Percentiles rank a stretch among this genome's conserved stretches.
Conservation (phyloP, 2,797 vertebrate species). For the Takifugu rubripes region DNA sequence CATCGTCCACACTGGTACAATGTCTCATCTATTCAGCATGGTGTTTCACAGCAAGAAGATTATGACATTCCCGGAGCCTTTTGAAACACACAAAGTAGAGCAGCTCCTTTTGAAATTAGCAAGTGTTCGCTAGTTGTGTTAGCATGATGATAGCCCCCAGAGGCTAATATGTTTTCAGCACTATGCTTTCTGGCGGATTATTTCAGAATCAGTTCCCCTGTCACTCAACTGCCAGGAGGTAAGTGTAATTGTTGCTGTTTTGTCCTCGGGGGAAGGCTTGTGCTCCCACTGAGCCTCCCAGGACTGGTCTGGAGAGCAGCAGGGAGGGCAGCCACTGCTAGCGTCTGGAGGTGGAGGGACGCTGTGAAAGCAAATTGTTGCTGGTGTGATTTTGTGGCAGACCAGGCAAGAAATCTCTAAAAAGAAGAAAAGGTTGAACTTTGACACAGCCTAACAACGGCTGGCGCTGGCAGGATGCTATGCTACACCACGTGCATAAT, state of each 20-base stretch:
- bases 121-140: constrained; percentile 34
- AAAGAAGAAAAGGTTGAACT: too few relatives aligned
- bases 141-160: constrained; percentile 28
- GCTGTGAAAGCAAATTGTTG: constrained; percentile 19
- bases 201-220: constrained; percentile 52
- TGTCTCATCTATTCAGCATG: constrained; percentile 38
- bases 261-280: constrained; percentile 34
- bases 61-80: constrained; percentile 15
- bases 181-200: constrained; percentile 35
- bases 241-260: constrained; percentile 48
- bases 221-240: constrained; percentile 52
- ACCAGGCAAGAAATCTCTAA: not conserved
- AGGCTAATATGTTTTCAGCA: constrained; percentile 38
- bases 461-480: too few relatives aligned
- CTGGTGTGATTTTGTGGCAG: constrained; percentile 16
- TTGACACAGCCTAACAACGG: too few relatives aligned
- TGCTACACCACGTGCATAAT: too few relatives aligned
- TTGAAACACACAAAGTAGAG: constrained; percentile 27
- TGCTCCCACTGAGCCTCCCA: constrained; percentile 14
- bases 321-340: constrained; percentile 4
- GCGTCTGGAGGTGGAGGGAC: constrained; percentile 10
- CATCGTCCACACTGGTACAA: constrained; percentile 16
- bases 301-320: constrained; percentile 26
- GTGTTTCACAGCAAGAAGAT: constrained; percentile 31
- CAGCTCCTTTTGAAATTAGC: constrained; percentile 27